phyloP scores from a whole-genome alignment of 2,888 invertebrate genomes.

The Theodoxus fluviatilis region DNA sequence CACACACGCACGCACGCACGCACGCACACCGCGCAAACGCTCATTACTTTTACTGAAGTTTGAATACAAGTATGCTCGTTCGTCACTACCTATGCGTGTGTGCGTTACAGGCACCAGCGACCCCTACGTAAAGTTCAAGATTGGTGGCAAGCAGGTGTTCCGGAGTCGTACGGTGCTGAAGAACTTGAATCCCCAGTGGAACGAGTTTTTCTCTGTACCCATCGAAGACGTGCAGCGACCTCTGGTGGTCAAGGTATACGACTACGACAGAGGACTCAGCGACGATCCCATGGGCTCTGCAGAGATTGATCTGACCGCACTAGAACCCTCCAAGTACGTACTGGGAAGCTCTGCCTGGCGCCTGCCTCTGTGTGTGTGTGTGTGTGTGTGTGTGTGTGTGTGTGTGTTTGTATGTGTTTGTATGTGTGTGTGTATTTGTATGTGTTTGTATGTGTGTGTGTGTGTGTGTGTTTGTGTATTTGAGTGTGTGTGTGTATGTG shows the following conservation, averaged over 20 bases:
- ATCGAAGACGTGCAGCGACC: slow-evolving; percentile 59
- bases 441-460: not conserved
- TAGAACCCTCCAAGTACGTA: slow-evolving; percentile 75
- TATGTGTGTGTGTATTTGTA: not conserved
- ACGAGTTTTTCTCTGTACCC: slow-evolving; percentile 89
- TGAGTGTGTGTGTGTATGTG: not conserved
- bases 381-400: slow-evolving; percentile 8
- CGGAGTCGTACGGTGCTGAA: slow-evolving; percentile 93
- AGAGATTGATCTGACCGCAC: slow-evolving; percentile 80
- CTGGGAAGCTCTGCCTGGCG: not conserved
- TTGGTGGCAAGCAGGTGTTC: slow-evolving; percentile 83
- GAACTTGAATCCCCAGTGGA: slow-evolving; percentile 97
- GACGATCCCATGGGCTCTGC: slow-evolving; percentile 98
- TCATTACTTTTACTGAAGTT: not conserved
- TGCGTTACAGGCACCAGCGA: slow-evolving; percentile 81
- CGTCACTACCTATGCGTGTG: not conserved
- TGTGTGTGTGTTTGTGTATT: not conserved
- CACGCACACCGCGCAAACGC: not conserved
- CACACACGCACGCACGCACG: not conserved
- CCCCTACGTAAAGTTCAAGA: slow-evolving; percentile 96
- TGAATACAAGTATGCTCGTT: not conserved
- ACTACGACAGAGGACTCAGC: slow-evolving; percentile 93
- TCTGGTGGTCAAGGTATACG: slow-evolving; percentile 75
- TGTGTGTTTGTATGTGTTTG: not conserved
- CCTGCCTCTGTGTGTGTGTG: not conserved